phyloP scores from a whole-genome alignment of 1,140 invertebrate genomes.

The Trachelipus rathkii region DNA sequence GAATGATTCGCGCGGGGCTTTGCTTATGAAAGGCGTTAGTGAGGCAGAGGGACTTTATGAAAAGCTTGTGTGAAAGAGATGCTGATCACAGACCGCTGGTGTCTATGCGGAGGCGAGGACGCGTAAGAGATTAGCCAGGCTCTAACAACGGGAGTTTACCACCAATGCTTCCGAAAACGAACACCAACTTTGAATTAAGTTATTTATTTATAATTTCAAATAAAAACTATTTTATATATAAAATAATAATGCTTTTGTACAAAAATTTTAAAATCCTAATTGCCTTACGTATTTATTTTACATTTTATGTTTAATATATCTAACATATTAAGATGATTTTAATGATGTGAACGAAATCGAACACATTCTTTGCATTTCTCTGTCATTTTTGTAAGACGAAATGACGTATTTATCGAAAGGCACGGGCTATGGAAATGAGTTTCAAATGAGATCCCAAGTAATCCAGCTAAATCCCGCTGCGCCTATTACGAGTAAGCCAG shows the following conservation, averaged over 20 bases:
- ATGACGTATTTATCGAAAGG: neutral
- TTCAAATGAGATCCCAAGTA: neutral
- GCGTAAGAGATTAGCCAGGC: conserved; percentile 28
- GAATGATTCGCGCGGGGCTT: conserved; percentile 38
- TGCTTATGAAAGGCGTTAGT: conserved; percentile 37
- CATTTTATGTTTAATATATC: no score
- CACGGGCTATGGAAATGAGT: conserved; percentile 9
- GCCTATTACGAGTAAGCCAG: conserved; percentile 2
- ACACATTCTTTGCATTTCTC: neutral
- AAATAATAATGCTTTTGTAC: no score
- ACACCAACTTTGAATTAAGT: neutral
- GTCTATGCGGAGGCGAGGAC: conserved; percentile 35
- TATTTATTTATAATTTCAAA: no score
- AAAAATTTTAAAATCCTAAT: no score
- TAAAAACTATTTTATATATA: no score
- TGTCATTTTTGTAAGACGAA: neutral
- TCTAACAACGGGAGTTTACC: conserved; percentile 18
- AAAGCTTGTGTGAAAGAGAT: conserved; percentile 42
- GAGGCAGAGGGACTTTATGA: conserved; percentile 36
- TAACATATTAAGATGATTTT: no score
- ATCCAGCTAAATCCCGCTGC: conserved; percentile 7
- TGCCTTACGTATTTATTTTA: no score
- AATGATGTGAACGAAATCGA: neutral
- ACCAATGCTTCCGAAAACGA: conserved; percentile 1
- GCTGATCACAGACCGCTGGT: conserved; percentile 27